These are phyloP conservation scores for Echinometra lucunter DNA, from an alignment of 53 echinoderm and acorn worm species.

Conservation along the genomic window DNA sequence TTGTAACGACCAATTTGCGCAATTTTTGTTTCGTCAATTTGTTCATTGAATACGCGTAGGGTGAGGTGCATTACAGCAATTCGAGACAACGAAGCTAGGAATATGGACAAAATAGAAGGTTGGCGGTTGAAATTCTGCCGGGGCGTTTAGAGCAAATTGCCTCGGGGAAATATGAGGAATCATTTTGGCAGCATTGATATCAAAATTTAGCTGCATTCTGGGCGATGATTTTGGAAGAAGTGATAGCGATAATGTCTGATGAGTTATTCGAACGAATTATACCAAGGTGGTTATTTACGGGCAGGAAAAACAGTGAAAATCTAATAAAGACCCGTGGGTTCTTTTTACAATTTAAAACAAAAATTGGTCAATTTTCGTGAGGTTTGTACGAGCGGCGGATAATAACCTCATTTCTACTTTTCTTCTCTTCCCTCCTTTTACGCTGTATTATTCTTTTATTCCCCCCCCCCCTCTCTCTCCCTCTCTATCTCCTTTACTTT, in stretches of 20 bases:
- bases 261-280: slow-evolving; percentile 49
- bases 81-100: neutral
- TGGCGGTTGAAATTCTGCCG: slow-evolving; percentile 20
- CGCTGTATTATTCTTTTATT: neutral
- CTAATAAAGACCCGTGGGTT: too few species aligned
- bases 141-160: slow-evolving; percentile 21
- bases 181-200: slow-evolving; percentile 45
- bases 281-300: slow-evolving; percentile 44
- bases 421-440: neutral
- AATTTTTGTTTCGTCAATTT: slow-evolving; percentile 63
- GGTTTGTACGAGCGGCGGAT: neutral
- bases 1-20: slow-evolving; percentile 61
- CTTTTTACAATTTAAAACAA: neutral
- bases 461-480: neutral
- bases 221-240: slow-evolving; percentile 17
- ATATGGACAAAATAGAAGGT: neutral
- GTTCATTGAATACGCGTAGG: slow-evolving; percentile 37
- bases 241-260: slow-evolving; percentile 10
- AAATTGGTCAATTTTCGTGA: neutral
- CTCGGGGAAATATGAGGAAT: slow-evolving; percentile 58
- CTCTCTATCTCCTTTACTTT: neutral
- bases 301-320: slow-evolving; percentile 19
- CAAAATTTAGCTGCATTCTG: slow-evolving; percentile 26
- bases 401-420: neutral
- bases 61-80: slow-evolving; percentile 23